A percentile compares a stretch with the other conserved stretches of the same genome.
Evolutionary conservation across 2,888 invertebrate genomes (phyloP).

Genomic region (Pegoplata infirma): DNA sequence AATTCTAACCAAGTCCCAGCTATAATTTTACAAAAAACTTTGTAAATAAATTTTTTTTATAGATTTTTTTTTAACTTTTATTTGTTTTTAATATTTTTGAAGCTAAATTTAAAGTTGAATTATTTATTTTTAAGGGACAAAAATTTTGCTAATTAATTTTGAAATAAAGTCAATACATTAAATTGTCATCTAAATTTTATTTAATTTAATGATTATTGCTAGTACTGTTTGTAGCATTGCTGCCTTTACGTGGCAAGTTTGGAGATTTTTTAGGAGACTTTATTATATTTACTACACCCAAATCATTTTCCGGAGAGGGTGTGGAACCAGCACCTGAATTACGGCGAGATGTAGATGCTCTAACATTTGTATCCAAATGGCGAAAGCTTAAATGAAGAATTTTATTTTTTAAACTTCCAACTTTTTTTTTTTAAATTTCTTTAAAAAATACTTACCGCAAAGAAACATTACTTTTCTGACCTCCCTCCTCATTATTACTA

Average conservation of each 20-base stretch:
- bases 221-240: conserved; percentile 70
- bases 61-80: too few species aligned
- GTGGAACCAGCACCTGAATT: conserved; percentile 82
- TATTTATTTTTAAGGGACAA: conserved; percentile 33
- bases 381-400: conserved; percentile 84
- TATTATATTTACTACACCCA: conserved; percentile 73
- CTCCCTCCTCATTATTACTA: conserved; percentile 82
- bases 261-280: conserved; percentile 80
- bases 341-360: conserved; percentile 83
- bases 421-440: not conserved
- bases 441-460: conserved; percentile 82
- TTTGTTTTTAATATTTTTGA: conserved; percentile 37
- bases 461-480: conserved; percentile 82
- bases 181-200: conserved; percentile 7
- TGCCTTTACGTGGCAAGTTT: conserved; percentile 74
- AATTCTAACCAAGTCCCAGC: too few species aligned
- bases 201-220: conserved; percentile 67
- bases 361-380: conserved; percentile 91
- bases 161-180: not conserved
- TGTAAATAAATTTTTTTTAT: too few species aligned
- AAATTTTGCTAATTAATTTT: conserved; percentile 29
- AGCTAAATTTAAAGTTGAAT: conserved; percentile 39
- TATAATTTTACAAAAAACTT: too few species aligned
- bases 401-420: too few species aligned
- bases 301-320: conserved; percentile 80